Conservation (phyloP, 2,797 vertebrate genomes). For the Chanos chanos region DNA sequence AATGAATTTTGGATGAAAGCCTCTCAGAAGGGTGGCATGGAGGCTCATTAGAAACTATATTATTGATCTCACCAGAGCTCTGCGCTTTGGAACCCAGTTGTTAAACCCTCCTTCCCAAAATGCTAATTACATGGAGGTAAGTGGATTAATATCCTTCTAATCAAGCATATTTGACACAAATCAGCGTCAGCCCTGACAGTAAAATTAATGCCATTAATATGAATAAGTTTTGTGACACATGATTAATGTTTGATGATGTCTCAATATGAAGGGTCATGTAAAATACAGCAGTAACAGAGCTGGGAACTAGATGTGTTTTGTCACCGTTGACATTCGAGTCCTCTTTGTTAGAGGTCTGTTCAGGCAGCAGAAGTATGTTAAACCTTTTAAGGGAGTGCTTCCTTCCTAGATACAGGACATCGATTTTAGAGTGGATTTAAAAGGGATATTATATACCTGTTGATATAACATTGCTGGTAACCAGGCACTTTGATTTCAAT, state of each 20-base stretch:
- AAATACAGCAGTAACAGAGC: conserved; percentile 37
- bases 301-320: not conserved
- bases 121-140: conserved; percentile 63
- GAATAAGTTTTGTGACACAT: conserved; percentile 52
- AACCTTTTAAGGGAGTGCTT: too few species aligned
- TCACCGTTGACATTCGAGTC: not conserved
- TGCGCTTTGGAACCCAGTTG: conserved; percentile 59
- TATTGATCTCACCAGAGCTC: conserved; percentile 74
- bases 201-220: conserved; percentile 67
- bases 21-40: conserved; percentile 65
- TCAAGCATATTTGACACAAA: conserved; percentile 71
- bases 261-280: conserved; percentile 41
- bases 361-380: too few species aligned
- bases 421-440: too few species aligned
- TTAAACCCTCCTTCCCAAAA: conserved; percentile 57
- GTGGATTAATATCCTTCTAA: conserved; percentile 65
- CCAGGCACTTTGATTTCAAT: too few species aligned
- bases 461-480: too few species aligned
- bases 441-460: too few species aligned
- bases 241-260: conserved; percentile 48
- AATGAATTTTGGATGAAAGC: conserved; percentile 80
- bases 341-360: too few species aligned
- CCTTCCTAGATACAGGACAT: too few species aligned
- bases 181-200: conserved; percentile 60
- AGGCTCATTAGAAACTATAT: conserved; percentile 73